These are phyloP conservation scores for Sus scrofa DNA, from an alignment of 2,113 vertebrate species.

Conservation along the genomic window T2T-Sscrofa CM000830.6:67882501-67883000, in stretches of 20 bases:
- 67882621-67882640: constrained; percentile 1
- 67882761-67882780: not conserved
- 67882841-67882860: constrained; percentile 16
- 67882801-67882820: constrained; percentile 30
- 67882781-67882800: constrained; percentile 22
- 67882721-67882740: not conserved
- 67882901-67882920: not conserved
- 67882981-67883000: not conserved
- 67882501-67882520: constrained; percentile 98
- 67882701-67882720: not conserved
- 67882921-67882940: not conserved
- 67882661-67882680: not conserved
- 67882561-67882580: constrained; percentile 48
- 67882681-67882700: not conserved
- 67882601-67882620: not conserved
- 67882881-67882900: constrained; percentile 16
- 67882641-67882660: constrained; percentile 20
- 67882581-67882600: not conserved
- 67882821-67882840: not conserved
- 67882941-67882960: constrained; percentile 3
- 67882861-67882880: constrained; percentile 11
- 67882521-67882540: constrained; percentile 85
- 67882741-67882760: not conserved
- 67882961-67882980: constrained; percentile 18
- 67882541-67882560: constrained; percentile 64